Percentiles rank a stretch among this genome's conserved stretches.
These are phyloP conservation scores for Sebastes oblongus DNA, from an alignment of 2,797 vertebrate species.

Conservation along the genomic window DNA sequence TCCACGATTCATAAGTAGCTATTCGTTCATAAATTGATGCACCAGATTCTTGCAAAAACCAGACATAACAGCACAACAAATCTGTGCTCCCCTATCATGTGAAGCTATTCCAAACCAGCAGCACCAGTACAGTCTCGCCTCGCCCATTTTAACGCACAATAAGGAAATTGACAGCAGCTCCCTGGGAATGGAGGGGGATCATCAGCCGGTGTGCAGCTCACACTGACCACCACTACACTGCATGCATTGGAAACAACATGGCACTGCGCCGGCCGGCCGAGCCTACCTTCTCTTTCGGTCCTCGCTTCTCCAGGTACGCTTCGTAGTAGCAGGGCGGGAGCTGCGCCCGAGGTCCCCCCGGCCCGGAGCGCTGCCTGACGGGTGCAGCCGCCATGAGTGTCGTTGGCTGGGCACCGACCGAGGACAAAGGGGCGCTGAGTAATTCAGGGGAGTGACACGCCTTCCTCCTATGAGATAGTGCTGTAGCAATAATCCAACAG, in stretches of 20 bases:
- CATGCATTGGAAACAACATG: slow-evolving; percentile 39
- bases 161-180: slow-evolving; percentile 78
- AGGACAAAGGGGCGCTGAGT: slow-evolving; percentile 83
- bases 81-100: not conserved
- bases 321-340: slow-evolving; percentile 86
- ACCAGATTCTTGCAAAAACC: not conserved
- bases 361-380: slow-evolving; percentile 78
- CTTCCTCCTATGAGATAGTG: slow-evolving; percentile 76
- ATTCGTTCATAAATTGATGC: not conserved
- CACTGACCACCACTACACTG: slow-evolving; percentile 8
- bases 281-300: slow-evolving; percentile 83
- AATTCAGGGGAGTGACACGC: slow-evolving; percentile 79
- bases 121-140: slow-evolving; percentile 43
- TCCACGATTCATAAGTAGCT: not conserved
- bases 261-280: not conserved
- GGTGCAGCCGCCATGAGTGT: slow-evolving; percentile 85
- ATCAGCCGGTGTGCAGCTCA: slow-evolving; percentile 41
- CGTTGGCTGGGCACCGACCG: slow-evolving; percentile 75
- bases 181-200: slow-evolving; percentile 34
- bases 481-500: slow-evolving; percentile 74
- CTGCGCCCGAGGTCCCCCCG: slow-evolving; percentile 76
- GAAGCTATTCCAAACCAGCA: not conserved
- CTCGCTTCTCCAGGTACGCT: slow-evolving; percentile 88
- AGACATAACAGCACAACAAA: not conserved
- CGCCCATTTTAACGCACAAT: slow-evolving; percentile 64